Base-by-base conservation (phyloP, 2,113 vertebrate genomes). In the Pelmatolapia mariae region DNA sequence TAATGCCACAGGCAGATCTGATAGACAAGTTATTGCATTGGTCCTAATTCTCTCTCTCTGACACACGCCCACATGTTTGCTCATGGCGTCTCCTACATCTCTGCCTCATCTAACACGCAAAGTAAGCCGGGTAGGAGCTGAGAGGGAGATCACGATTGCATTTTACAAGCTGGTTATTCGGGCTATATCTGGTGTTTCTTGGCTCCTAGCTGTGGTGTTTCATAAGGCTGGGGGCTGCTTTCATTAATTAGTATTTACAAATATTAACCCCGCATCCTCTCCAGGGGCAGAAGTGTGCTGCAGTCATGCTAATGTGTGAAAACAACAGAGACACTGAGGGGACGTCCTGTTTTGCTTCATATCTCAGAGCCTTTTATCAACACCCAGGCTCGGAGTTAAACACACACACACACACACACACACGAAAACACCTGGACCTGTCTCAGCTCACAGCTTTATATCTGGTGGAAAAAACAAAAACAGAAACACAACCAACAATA, bases 211-310 rank as follows among this genome's bases (percentile, higher is more conserved):
- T 83, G 82, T 45, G 31, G 33, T 76, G 24, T 94, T 94, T 79
- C 86, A 80, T 92, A 91, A 94, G 31, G 2, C 56, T 36, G 15
- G 81, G 38, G 22, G 83, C 26, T 36, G 53, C 73, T 91, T 94
- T 92, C 86, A 92, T 94, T 95, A 95, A 95, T 96, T 94, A 94
- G 90, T 92, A 93, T 95, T 92, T 92, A 91, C 83, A 94, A 94
- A 95, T 94, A 95, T 94, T 93, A 94, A 91, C 91, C 89, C 90
- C 11, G 80, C 89, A 73, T 91, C 36, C 81, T 87, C 89, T 82
- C 92, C 53, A 38, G 90, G 88, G 93, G 86, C 59, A 81, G 87
- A 83, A 94, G 71, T 89, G 85, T 82, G 80, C 87, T 83, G 29
- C 91, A 87, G 83, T 89, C 89, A 92, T 50, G 68, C 83, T 94